Conservation (phyloP, 1,140 invertebrate genomes). For the Drosophila setifemur region DNA sequence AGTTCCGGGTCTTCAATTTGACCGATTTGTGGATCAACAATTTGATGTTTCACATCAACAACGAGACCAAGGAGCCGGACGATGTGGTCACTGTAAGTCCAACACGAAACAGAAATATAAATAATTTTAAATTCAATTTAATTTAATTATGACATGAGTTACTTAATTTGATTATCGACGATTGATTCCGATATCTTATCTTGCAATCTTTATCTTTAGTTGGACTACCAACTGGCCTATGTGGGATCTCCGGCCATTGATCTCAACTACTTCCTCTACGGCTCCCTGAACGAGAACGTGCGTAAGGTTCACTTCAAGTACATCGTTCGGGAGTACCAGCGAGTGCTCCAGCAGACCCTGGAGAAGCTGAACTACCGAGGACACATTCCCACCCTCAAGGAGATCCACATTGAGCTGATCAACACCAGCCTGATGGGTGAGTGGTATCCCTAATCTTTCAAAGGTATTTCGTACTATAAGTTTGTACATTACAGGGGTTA, state of each 20-base stretch:
- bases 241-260: slow-evolving; percentile 85
- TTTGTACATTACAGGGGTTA: slow-evolving; percentile 52
- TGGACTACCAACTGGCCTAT: slow-evolving; percentile 85
- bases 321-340: slow-evolving; percentile 84
- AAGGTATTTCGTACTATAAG: background rate
- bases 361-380: slow-evolving; percentile 64
- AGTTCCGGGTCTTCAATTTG: slow-evolving; percentile 86
- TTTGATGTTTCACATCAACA: slow-evolving; percentile 86
- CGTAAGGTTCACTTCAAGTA: slow-evolving; percentile 83
- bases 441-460: background rate
- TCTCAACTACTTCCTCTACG: slow-evolving; percentile 84
- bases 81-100: slow-evolving; percentile 85
- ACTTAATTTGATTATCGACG: too few relatives aligned
- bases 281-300: slow-evolving; percentile 84
- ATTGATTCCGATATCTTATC: too few relatives aligned
- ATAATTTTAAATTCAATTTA: background rate
- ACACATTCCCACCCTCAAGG: slow-evolving; percentile 73
- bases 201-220: slow-evolving; percentile 80
- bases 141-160: too few relatives aligned
- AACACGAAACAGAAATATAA: too few relatives aligned
- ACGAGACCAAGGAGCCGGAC: slow-evolving; percentile 83
- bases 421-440: slow-evolving; percentile 74
- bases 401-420: slow-evolving; percentile 76
- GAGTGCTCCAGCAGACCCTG: slow-evolving; percentile 62
- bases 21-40: slow-evolving; percentile 88